These are phyloP conservation scores for Sparidentex hasta DNA, from an alignment of 2,797 vertebrate species.

Conservation along the genomic window DNA sequence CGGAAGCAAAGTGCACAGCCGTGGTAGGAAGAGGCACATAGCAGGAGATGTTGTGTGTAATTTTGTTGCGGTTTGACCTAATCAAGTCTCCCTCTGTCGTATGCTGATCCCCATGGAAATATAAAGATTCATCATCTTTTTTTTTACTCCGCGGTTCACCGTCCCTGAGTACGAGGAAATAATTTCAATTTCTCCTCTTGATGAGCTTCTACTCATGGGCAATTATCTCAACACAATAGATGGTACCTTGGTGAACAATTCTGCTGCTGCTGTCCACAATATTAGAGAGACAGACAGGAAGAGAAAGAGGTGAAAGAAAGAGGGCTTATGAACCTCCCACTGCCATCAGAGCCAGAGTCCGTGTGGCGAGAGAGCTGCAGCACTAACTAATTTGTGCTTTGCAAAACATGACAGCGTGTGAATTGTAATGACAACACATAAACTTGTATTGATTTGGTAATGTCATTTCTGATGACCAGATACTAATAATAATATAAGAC, in stretches of 20 bases:
- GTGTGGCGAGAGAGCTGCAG: constrained; percentile 3
- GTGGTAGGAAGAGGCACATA: constrained; percentile 15
- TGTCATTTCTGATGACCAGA: constrained; percentile 28
- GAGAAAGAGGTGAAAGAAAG: constrained; percentile 19
- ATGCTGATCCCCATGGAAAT: constrained; percentile 83
- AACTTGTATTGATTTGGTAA: constrained; percentile 19
- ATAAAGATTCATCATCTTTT: constrained; percentile 87
- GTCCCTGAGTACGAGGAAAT: constrained; percentile 84
- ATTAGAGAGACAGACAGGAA: constrained; percentile 36
- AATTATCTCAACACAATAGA: constrained; percentile 88
- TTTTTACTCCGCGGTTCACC: constrained; percentile 85
- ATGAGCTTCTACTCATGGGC: constrained; percentile 87
- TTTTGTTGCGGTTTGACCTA: constrained; percentile 77
- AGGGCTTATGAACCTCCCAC: constrained; percentile 32
- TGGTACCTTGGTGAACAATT: constrained; percentile 80
- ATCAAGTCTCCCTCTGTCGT: constrained; percentile 83
- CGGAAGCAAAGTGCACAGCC: constrained; percentile 19
- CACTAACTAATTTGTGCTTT: constrained; percentile 46
- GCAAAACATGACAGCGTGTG: constrained; percentile 26
- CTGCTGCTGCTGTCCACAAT: constrained; percentile 67
- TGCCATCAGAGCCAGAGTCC: constrained; percentile 19
- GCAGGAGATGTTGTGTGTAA: constrained; percentile 53
- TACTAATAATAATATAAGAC: constrained; percentile 26
- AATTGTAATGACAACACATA: constrained; percentile 42
- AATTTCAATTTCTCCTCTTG: constrained; percentile 88